Conservation (phyloP, 2,888 invertebrate genomes). For the Tupiocoris notatus region DNA sequence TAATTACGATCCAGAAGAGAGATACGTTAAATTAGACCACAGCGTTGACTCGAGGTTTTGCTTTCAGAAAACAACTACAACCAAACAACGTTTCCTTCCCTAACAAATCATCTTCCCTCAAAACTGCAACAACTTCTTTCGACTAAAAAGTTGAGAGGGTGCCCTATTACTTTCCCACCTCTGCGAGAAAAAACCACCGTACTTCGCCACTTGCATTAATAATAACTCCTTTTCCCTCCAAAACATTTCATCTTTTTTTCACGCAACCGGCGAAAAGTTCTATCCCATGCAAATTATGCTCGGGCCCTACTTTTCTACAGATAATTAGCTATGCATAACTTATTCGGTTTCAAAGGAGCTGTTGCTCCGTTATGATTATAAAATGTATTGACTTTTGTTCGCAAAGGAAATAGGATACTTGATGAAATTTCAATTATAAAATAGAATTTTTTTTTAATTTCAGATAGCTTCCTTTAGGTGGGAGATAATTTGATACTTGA, state of each 20-base stretch:
- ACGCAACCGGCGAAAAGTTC: not conserved
- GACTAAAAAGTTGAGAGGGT: not conserved
- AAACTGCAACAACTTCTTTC: not conserved
- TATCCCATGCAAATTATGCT: not conserved
- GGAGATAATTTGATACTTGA: too few relatives aligned
- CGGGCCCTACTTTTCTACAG: not conserved
- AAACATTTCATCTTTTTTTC: not conserved
- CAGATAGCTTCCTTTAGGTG: too few relatives aligned
- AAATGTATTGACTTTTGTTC: too few relatives aligned
- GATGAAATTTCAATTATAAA: too few relatives aligned
- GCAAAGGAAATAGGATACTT: too few relatives aligned
- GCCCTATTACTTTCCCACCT: not conserved
- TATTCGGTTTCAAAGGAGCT: not conserved
- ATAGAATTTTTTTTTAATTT: too few relatives aligned
- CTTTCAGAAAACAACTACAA: not conserved
- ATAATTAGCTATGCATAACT: not conserved
- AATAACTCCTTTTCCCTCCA: not conserved
- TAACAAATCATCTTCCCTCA: too few relatives aligned
- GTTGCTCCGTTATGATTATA: not conserved
- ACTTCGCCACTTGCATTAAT: not conserved
- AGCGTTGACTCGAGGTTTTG: not conserved
- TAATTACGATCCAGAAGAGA: not conserved
- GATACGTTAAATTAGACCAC: not conserved
- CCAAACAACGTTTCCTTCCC: not conserved
- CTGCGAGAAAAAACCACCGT: not conserved